Conservation (phyloP, 2,888 invertebrate genomes). For the Xestia ashworthii region DNA sequence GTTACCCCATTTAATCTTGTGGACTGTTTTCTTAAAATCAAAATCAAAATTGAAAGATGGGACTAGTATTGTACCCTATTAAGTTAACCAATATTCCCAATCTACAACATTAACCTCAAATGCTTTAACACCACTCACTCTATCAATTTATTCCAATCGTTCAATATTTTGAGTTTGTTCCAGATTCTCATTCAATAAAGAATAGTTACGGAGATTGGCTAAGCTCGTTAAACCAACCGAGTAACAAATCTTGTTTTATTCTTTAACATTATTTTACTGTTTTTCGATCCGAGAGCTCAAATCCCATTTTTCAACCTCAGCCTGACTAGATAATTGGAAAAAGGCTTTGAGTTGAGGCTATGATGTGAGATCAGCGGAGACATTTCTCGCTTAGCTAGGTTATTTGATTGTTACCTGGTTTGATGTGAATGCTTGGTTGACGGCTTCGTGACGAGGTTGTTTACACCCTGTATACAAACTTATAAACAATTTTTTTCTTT, state of each 20-base stretch:
- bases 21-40: not conserved
- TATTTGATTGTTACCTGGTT: too few species aligned
- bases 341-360: slow-evolving; percentile 23
- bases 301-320: slow-evolving; percentile 53
- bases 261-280: slow-evolving; percentile 37
- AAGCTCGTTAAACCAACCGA: slow-evolving; percentile 14
- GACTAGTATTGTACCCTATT: not conserved
- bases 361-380: slow-evolving; percentile 16
- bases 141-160: slow-evolving; percentile 5
- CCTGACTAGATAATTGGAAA: slow-evolving; percentile 59
- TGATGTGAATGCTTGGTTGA: too few species aligned
- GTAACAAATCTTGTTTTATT: slow-evolving; percentile 33
- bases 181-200: slow-evolving; percentile 11
- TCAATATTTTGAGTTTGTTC: not conserved
- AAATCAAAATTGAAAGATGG: not conserved
- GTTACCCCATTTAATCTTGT: not conserved
- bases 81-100: not conserved
- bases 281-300: slow-evolving; percentile 30
- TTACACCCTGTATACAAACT: too few species aligned
- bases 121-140: not conserved
- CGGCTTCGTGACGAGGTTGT: too few species aligned
- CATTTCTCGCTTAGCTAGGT: slow-evolving; percentile 1
- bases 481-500: too few species aligned
- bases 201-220: slow-evolving; percentile 11
- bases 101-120: too few species aligned